Base-by-base conservation (phyloP, 2,113 vertebrate genomes). In the Nibea albiflora region DNA sequence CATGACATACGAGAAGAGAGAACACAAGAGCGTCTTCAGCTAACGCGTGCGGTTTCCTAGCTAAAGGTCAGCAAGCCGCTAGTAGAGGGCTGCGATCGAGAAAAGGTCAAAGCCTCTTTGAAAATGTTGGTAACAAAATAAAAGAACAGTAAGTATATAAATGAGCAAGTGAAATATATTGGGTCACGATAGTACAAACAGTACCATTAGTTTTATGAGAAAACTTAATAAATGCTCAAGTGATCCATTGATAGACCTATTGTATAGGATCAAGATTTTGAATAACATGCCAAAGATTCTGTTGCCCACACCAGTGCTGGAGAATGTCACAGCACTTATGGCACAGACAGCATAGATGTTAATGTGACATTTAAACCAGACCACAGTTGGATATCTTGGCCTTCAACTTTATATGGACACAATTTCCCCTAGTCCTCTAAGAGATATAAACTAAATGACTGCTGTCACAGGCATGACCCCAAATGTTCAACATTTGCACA, bases 281-380 rank as follows among this genome's bases (percentile, higher is more conserved):
- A 80, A 75, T 66, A 12, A 58, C 58, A 11, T 54, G 62, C 14
- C 57, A 28, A 20, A 80, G 31, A 64, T 64, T 61, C 22, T 53
- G 57, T 81, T 73, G 42, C 60, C n/a, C 14, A 49, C 42, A 72
- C 50, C 57, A 46, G 15, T 39, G 68, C 64, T 70, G 46, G 57
- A 85, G 73, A 90, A 87, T 82, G 81, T 90, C 81, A 91, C 52
- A 69, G 42, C 35, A 49, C 75, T 88, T 83, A 66, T 83, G 65
- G 73, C 81, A 66, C 71, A 8, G 49, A 66, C 39, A 77, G 60
- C 50, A 73, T 73, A 58, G 63, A 89, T 91, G 83, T 76, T 90
- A 90, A 93, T 92, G 80, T 92, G 89, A 89, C 92, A 92, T 91
- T 92, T 90, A 86, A 87, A 76, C 56, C 28, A 84, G 60, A 80